Evolutionary conservation across 64 coral and sea anemone genomes (phyloP).

Genomic region (Pachyseris speciosa): DNA sequence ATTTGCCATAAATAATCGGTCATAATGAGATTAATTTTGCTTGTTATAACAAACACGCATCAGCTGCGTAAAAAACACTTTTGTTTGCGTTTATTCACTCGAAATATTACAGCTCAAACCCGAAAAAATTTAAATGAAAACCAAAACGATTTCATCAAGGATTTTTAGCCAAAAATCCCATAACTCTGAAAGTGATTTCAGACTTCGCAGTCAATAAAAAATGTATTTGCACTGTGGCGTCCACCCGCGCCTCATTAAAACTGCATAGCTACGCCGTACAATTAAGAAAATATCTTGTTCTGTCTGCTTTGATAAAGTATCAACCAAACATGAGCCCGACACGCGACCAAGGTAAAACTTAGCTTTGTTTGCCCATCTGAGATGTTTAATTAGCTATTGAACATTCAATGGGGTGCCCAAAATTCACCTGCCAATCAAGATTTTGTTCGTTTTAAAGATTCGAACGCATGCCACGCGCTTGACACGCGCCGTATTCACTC

Average conservation of each 20-base stretch:
- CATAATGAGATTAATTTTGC: constrained; percentile 93
- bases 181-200: neutral
- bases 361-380: constrained; percentile 74
- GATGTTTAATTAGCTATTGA: constrained; percentile 95
- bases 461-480: constrained; percentile 79
- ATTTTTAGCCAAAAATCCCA: neutral
- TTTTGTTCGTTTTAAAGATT: constrained; percentile 40
- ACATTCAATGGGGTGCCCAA: constrained; percentile 73
- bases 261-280: constrained; percentile 53
- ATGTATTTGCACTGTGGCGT: constrained; percentile 31
- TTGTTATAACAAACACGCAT: constrained; percentile 62
- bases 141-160: neutral
- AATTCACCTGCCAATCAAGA: constrained; percentile 83
- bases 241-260: constrained; percentile 61
- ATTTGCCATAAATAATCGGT: constrained; percentile 71
- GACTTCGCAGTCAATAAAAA: neutral
- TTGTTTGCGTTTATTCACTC: constrained; percentile 19
- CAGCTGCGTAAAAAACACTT: constrained; percentile 27
- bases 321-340: constrained; percentile 71
- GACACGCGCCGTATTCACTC: constrained; percentile 79
- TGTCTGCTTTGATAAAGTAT: constrained; percentile 74
- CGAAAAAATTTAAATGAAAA: neutral
- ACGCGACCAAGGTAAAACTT: constrained; percentile 84
- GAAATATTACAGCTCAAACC: neutral
- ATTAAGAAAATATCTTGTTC: constrained; percentile 77